A percentile compares a stretch with the other conserved stretches of the same genome.
Conservation (phyloP, 2,113 vertebrate species). For the Ophthalmolycus amberensis region DNA sequence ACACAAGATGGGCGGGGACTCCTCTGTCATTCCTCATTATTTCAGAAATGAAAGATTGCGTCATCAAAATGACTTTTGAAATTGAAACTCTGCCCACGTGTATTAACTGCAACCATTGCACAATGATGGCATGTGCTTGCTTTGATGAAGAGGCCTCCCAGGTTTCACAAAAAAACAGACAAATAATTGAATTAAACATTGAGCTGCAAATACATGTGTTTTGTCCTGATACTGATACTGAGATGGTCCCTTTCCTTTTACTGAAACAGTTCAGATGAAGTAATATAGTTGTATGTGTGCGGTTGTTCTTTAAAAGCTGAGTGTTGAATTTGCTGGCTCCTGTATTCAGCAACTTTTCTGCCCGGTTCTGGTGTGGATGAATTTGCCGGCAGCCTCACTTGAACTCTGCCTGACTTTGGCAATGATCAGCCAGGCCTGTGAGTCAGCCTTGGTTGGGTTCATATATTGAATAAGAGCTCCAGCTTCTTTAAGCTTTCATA, state of each 20-base stretch:
- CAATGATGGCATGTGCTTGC: not conserved
- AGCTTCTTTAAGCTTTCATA: not conserved
- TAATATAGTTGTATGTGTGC: not conserved
- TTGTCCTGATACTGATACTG: not conserved
- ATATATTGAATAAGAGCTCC: slow-evolving; percentile 35
- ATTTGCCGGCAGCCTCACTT: slow-evolving; percentile 55
- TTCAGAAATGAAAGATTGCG: slow-evolving; percentile 5
- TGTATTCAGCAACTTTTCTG: slow-evolving; percentile 33
- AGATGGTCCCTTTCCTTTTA: not conserved
- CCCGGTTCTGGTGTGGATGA: slow-evolving; percentile 13
- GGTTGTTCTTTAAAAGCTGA: slow-evolving; percentile 12
- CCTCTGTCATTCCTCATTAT: not conserved
- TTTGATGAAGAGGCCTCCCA: not conserved
- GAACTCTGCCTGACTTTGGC: slow-evolving; percentile 36
- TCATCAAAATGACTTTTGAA: not conserved
- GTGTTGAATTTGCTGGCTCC: slow-evolving; percentile 8
- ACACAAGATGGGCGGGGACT: not conserved
- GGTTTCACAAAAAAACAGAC: not conserved
- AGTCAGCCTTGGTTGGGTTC: slow-evolving; percentile 32
- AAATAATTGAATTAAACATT: not conserved
- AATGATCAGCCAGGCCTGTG: slow-evolving; percentile 44
- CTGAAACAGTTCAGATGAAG: not conserved
- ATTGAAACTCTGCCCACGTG: not conserved
- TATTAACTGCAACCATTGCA: not conserved
- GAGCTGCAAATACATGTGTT: not conserved